phyloP scores from a whole-genome alignment of 92 coral and sea anemone genomes.

The Paragorgia papillata region DNA sequence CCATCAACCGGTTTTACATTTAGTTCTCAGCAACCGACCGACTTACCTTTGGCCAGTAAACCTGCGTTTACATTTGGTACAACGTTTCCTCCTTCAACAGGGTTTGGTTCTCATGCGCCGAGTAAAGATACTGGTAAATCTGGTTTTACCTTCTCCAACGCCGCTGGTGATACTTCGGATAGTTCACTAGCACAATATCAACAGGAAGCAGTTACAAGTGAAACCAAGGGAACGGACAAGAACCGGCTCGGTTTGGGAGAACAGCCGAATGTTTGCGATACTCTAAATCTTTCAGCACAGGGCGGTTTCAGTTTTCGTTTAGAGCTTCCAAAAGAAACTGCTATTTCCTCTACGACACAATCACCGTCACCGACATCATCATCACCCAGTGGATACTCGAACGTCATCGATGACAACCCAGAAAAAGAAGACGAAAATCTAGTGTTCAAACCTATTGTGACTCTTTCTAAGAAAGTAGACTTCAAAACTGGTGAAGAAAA shows the following conservation, averaged over 20 bases:
- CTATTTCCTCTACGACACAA: neutral
- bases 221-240: neutral
- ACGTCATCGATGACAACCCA: slow-evolving; percentile 59
- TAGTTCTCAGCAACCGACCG: too few species aligned
- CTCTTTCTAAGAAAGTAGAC: slow-evolving; percentile 81
- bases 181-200: neutral
- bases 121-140: neutral
- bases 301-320: slow-evolving; percentile 14
- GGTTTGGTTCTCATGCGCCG: neutral
- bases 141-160: neutral
- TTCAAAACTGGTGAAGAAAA: slow-evolving; percentile 89
- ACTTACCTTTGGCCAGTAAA: neutral
- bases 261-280: neutral
- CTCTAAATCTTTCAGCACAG: neutral
- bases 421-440: slow-evolving; percentile 82
- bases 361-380: too few species aligned
- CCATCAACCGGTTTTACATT: too few species aligned
- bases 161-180: neutral
- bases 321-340: slow-evolving; percentile 5
- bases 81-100: neutral
- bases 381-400: neutral
- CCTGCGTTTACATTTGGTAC: slow-evolving; percentile 30
- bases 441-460: slow-evolving; percentile 90
- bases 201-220: too few species aligned
- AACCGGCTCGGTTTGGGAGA: too few species aligned